These are phyloP conservation scores for Eupithecia tripunctaria DNA, from an alignment of 2,888 invertebrate species.

Conservation along the genomic window DNA sequence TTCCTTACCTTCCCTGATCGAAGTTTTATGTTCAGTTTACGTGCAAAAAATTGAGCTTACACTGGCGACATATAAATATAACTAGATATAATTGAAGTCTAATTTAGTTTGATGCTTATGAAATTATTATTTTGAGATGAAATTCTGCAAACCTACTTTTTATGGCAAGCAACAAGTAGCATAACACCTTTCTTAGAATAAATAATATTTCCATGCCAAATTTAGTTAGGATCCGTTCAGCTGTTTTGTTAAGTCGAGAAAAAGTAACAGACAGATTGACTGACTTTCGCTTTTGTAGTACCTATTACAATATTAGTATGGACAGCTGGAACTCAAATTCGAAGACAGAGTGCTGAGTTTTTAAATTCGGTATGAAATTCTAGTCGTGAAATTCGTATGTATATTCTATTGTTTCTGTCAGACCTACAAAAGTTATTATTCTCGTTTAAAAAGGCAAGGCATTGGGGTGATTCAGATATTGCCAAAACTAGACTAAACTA, in stretches of 20 bases:
- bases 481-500: too few species aligned
- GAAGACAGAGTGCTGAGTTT: neutral
- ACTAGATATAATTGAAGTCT: too few species aligned
- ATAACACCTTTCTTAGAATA: neutral
- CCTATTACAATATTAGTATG: too few species aligned
- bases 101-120: too few species aligned
- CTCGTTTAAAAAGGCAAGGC: too few species aligned
- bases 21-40: too few species aligned
- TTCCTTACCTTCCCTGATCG: too few species aligned
- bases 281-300: neutral
- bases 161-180: neutral
- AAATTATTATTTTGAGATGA: too few species aligned
- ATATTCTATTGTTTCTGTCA: neutral
- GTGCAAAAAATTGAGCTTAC: too few species aligned
- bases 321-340: neutral
- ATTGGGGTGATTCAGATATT: too few species aligned
- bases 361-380: neutral
- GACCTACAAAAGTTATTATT: conserved; percentile 1
- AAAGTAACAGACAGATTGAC: neutral
- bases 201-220: neutral
- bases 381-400: neutral
- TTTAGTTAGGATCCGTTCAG: neutral
- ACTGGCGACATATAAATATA: too few species aligned
- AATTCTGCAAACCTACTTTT: too few species aligned
- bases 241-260: neutral